Percentiles rank a stretch among this genome's conserved stretches.
phyloP scores from a whole-genome alignment of 2,113 vertebrate species.

The Myodes glareolus region DNA sequence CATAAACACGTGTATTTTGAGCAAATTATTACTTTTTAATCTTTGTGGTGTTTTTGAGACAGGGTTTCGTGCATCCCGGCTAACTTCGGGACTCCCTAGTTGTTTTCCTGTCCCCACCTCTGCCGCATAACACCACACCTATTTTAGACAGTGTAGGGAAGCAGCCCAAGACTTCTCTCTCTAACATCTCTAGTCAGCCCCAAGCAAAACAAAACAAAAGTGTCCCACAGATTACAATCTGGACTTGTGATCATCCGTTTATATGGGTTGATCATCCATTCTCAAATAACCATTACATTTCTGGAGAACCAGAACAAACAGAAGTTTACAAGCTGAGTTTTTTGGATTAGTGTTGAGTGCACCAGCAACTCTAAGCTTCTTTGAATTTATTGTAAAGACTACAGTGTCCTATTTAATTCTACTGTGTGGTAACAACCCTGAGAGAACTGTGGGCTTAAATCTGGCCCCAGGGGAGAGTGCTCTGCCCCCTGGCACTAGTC shows the following conservation, averaged over 20 bases:
- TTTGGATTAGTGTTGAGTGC: not conserved
- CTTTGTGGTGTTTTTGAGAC: not conserved
- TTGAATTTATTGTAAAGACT: not conserved
- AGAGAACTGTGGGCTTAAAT: not conserved
- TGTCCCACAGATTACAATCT: not conserved
- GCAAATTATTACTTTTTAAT: not conserved
- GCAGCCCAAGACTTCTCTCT: not conserved
- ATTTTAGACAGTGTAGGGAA: not conserved
- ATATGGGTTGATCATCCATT: not conserved
- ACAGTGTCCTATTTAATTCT: not conserved
- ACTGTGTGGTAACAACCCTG: not conserved
- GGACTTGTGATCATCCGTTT: not conserved
- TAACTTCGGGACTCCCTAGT: not conserved
- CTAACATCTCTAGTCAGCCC: not conserved
- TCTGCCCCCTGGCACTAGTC: not conserved
- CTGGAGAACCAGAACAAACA: not conserved
- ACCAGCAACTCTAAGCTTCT: not conserved
- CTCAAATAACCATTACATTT: not conserved
- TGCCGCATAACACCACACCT: not conserved
- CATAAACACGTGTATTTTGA: not conserved
- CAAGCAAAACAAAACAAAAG: not conserved
- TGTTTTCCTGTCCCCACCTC: not conserved
- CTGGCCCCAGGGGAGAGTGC: not conserved
- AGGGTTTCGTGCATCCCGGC: not conserved
- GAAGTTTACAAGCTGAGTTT: not conserved